Percentiles rank a stretch among this genome's conserved stretches.
Evolutionary conservation across 2,888 invertebrate genomes (phyloP).

Genomic region (Ophioninae sp.): DNA sequence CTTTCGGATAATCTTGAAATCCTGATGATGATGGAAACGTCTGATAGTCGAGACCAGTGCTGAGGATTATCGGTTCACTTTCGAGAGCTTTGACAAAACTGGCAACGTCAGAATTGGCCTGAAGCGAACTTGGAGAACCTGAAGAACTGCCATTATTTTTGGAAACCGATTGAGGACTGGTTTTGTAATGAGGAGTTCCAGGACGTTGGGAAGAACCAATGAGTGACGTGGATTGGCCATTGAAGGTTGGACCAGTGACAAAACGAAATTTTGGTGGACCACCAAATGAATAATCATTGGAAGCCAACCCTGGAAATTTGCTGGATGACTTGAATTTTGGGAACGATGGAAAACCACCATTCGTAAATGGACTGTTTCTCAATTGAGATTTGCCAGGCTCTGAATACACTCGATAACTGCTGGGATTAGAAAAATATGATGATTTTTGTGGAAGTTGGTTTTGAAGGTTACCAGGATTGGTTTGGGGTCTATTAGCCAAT

Average conservation of each 20-base stretch:
- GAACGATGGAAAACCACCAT: conserved; percentile 18
- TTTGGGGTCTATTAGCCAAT: neutral
- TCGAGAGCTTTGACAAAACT: conserved; percentile 65
- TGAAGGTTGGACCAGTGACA: conserved; percentile 12
- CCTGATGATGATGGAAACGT: conserved; percentile 62
- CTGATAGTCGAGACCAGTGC: conserved; percentile 63
- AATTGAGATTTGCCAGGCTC: conserved; percentile 27
- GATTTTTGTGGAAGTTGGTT: conserved; percentile 24
- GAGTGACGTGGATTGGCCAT: neutral
- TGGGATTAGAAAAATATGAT: conserved; percentile 28
- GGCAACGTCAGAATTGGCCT: conserved; percentile 62
- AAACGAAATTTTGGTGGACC: conserved; percentile 21
- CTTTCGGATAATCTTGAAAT: conserved; percentile 25
- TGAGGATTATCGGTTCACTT: conserved; percentile 69
- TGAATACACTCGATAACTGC: conserved; percentile 33
- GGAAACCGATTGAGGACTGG: neutral
- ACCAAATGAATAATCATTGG: conserved; percentile 18
- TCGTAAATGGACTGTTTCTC: conserved; percentile 6
- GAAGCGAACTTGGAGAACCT: conserved; percentile 65
- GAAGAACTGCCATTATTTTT: conserved; percentile 62
- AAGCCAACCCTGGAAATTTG: conserved; percentile 24
- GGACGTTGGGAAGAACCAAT: conserved; percentile 3
- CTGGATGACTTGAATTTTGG: conserved; percentile 34
- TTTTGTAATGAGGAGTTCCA: neutral
- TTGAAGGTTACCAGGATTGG: neutral